Evolutionary conservation across 2,113 vertebrate species (phyloP).

Genomic region (Corythornis madagascariensis): DNA sequence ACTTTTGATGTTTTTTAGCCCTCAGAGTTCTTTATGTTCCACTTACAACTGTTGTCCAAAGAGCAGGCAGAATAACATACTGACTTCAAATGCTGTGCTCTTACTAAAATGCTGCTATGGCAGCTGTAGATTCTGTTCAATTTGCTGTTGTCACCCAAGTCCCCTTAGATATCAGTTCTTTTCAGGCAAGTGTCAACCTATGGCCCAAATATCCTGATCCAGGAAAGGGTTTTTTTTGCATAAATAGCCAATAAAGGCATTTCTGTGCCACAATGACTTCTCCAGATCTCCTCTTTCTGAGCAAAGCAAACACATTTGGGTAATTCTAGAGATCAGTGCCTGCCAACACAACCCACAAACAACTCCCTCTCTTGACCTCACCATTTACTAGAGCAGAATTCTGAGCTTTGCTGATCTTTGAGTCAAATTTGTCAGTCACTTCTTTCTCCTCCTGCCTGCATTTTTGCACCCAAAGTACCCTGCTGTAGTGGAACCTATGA

Average conservation of each 20-base stretch:
- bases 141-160: not conserved
- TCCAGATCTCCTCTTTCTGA: not conserved
- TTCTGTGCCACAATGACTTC: not conserved
- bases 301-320: not conserved
- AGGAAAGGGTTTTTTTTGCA: not conserved
- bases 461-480: not conserved
- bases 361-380: not conserved
- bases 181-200: not conserved
- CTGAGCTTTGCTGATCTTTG: not conserved
- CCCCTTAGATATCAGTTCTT: not conserved
- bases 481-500: not conserved
- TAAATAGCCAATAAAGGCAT: not conserved
- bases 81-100: not conserved
- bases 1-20: not conserved
- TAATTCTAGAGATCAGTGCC: not conserved
- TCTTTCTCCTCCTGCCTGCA: not conserved
- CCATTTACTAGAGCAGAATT: not conserved
- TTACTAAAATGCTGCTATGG: not conserved
- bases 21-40: not conserved
- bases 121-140: not conserved
- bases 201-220: not conserved
- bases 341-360: not conserved
- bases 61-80: not conserved
- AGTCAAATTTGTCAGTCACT: not conserved
- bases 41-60: not conserved